phyloP scores from a whole-genome alignment of 2,888 invertebrate genomes.

The Hoplodrina ambigua region DNA sequence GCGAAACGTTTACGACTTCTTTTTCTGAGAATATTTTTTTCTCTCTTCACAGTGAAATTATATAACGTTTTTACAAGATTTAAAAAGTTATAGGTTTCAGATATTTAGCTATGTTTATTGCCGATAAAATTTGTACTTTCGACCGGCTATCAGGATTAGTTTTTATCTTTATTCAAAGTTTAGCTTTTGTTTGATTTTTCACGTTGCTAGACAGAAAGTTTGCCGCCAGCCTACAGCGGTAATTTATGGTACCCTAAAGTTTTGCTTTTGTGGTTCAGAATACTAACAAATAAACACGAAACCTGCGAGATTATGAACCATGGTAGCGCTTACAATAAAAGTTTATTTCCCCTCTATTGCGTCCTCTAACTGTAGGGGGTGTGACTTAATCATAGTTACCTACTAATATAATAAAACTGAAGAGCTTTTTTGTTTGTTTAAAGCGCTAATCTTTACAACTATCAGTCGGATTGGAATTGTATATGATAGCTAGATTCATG shows the following conservation, averaged over 20 bases:
- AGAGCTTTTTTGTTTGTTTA: too few species aligned
- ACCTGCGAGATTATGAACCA: conserved; percentile 42
- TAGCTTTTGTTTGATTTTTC: conserved; percentile 17
- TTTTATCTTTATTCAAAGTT: conserved; percentile 43
- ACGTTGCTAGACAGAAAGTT: conserved; percentile 40
- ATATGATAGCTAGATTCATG: too few species aligned
- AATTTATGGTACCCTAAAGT: conserved; percentile 33
- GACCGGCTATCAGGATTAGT: conserved; percentile 10
- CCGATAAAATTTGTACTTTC: conserved; percentile 45
- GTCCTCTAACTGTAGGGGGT: conserved; percentile 14
- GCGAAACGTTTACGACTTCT: not conserved
- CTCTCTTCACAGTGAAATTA: not conserved
- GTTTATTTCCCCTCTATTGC: conserved; percentile 42
- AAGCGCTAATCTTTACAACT: too few species aligned
- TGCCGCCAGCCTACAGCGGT: conserved; percentile 33
- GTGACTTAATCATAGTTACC: conserved; percentile 19
- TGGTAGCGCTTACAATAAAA: conserved; percentile 35
- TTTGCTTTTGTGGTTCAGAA: conserved; percentile 40
- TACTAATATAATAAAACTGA: not conserved
- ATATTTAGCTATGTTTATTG: conserved; percentile 29
- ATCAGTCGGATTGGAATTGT: too few species aligned
- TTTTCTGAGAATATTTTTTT: not conserved
- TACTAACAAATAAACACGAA: conserved; percentile 53
- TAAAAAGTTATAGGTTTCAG: conserved; percentile 4
- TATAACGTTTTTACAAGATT: conserved; percentile 1